Evolutionary conservation across 2,888 invertebrate genomes (phyloP), one percentile per base, ranked within the genome.

Genomic region (Artemia sinica): DNA sequence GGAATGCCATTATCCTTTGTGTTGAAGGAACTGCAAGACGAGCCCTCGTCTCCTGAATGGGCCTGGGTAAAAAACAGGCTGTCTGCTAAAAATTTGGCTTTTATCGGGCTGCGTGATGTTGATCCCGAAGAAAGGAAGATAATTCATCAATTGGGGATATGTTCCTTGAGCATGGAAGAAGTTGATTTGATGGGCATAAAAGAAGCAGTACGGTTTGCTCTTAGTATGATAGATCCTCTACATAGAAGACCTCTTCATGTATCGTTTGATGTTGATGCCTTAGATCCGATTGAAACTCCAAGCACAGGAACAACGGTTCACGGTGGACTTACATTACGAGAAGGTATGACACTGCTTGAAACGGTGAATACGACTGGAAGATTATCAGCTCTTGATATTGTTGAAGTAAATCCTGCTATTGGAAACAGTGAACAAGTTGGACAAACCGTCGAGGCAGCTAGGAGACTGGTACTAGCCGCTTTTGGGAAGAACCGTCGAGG

Each of bases 251-350:
- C 87, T 8, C 83, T 94, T 58, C 95, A 96, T 76, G 84, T 95
- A 18, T 94, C 93, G 76, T 94, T 90, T 76, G 94, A 95, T 78
- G 89, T 95, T 67, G 94, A 95, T 78, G 83, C 87, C 0, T 78
- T 95, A 71, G 94, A 94, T 77, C 84, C 87, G 6, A 75, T 84
- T 6, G 86, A 89, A 78, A 90, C 92, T 0, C 92, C 93, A 0
- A 88, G 89, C 76, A 95, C 94, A 3, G 93, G 93, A 71, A 89
- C 89, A 6, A 82, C 87, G 77, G 87, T 91, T 14, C 82, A 87
- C 68, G 92, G 90, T 41, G 93, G 92, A 2, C 80, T 93, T 12
- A 86, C 87, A 13, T 80, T 92, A 13, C 82, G 93, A 70, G 91
- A 92, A 80, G 89, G 85, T 1, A 83, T 91, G 70, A 84, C 82